Conservation (phyloP, 1,140 invertebrate genomes). For the Eufriesea mexicana region DNA sequence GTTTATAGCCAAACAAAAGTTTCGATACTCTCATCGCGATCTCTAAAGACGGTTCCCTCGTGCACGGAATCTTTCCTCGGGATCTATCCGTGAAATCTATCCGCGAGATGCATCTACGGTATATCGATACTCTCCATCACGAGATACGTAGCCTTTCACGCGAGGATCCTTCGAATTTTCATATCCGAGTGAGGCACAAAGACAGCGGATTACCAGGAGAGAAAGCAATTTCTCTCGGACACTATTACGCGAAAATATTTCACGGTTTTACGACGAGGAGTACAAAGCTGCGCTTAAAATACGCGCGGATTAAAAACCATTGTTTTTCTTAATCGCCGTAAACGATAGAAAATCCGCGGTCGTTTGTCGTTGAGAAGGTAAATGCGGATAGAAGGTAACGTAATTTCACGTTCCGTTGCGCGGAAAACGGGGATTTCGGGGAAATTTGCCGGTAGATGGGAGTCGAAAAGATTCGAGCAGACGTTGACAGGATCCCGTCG, state of each 20-base stretch:
- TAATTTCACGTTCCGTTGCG: background rate
- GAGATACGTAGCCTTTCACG: too few species aligned
- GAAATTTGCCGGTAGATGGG: background rate
- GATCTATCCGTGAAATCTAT: too few species aligned
- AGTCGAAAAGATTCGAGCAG: background rate
- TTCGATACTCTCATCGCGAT: too few species aligned
- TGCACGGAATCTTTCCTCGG: background rate
- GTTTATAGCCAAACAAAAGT: background rate
- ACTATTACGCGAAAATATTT: background rate
- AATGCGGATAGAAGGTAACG: background rate
- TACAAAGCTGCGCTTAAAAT: background rate
- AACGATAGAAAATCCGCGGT: background rate
- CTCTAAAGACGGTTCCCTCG: background rate
- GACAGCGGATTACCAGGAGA: background rate
- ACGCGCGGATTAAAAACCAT: background rate
- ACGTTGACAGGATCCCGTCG: background rate
- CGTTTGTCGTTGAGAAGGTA: background rate
- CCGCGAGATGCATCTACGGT: too few species aligned
- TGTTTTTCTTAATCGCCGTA: background rate
- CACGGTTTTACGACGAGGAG: background rate
- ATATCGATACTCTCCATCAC: too few species aligned
- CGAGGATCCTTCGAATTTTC: background rate
- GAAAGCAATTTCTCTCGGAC: slow-evolving; percentile 1
- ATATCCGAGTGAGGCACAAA: background rate
- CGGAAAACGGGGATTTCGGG: background rate